Conservation (phyloP, 1,140 invertebrate species). For the Popillia japonica region DNA sequence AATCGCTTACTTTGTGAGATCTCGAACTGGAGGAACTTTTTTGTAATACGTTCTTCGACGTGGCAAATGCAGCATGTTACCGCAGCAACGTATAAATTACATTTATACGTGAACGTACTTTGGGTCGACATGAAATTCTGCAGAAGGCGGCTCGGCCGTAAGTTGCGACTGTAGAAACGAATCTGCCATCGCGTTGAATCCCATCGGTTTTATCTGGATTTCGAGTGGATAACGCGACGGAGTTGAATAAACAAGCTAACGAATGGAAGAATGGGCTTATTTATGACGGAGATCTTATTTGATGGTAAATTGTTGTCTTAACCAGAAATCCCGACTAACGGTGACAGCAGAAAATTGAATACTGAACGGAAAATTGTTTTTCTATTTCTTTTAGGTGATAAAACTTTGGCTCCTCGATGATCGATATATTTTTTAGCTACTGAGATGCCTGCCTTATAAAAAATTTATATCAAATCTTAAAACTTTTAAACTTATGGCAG, state of each 20-base stretch:
- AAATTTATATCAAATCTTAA: too few species aligned
- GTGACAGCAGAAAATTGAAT: background rate
- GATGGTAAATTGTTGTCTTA: background rate
- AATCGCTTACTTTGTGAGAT: background rate
- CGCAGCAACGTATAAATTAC: constrained; percentile 14
- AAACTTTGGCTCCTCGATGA: too few species aligned
- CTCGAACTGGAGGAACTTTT: background rate
- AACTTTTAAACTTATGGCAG: too few species aligned
- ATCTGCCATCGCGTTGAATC: background rate
- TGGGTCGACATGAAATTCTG: constrained; percentile 3
- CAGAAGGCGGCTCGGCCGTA: background rate
- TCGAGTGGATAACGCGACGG: constrained; percentile 4
- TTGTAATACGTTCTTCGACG: background rate
- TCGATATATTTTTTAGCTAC: too few species aligned
- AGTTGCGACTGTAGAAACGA: background rate
- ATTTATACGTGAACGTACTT: constrained; percentile 24
- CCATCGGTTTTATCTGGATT: constrained; percentile 21
- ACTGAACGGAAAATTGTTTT: background rate
- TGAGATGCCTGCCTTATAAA: too few species aligned
- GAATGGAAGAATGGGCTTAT: constrained; percentile 23
- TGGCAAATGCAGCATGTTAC: background rate
- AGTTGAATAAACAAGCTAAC: constrained; percentile 32
- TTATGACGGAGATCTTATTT: constrained; percentile 13
- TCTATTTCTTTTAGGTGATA: background rate
- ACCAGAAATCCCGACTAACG: background rate